phyloP scores from a whole-genome alignment of 2,888 invertebrate genomes.

The Eilema sororculum region DNA sequence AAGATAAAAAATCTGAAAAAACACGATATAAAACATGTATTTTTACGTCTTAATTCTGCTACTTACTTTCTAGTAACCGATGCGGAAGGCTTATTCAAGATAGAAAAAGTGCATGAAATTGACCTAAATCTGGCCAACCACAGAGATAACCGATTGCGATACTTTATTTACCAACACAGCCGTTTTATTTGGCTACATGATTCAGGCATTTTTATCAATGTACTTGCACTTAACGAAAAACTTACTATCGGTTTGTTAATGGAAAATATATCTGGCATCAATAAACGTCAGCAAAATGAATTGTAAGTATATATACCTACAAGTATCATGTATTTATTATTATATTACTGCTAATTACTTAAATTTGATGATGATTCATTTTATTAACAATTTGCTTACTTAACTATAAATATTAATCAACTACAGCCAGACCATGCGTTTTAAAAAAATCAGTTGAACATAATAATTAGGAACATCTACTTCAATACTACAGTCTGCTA shows the following conservation, averaged over 20 bases:
- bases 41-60: not conserved
- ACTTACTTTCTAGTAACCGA: conserved; percentile 77
- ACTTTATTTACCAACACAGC: conserved; percentile 86
- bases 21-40: too few species aligned
- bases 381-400: not conserved
- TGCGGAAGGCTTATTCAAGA: conserved; percentile 75
- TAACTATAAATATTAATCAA: not conserved
- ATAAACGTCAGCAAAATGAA: conserved; percentile 85
- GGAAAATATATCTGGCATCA: conserved; percentile 84
- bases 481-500: too few species aligned
- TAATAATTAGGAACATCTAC: too few species aligned
- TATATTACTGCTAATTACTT: not conserved
- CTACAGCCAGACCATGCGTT: too few species aligned
- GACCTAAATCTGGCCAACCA: conserved; percentile 79
- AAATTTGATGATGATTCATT: not conserved
- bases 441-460: not conserved
- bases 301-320: conserved; percentile 76
- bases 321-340: not conserved
- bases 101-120: conserved; percentile 76
- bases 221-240: conserved; percentile 80
- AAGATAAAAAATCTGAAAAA: too few species aligned
- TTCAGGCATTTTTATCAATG: conserved; percentile 80
- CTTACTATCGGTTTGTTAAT: conserved; percentile 81
- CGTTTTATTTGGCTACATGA: conserved; percentile 86
- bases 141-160: conserved; percentile 79